These are phyloP conservation scores for Bombus picipes DNA, from an alignment of 1,140 invertebrate species.

Conservation along the genomic window DNA sequence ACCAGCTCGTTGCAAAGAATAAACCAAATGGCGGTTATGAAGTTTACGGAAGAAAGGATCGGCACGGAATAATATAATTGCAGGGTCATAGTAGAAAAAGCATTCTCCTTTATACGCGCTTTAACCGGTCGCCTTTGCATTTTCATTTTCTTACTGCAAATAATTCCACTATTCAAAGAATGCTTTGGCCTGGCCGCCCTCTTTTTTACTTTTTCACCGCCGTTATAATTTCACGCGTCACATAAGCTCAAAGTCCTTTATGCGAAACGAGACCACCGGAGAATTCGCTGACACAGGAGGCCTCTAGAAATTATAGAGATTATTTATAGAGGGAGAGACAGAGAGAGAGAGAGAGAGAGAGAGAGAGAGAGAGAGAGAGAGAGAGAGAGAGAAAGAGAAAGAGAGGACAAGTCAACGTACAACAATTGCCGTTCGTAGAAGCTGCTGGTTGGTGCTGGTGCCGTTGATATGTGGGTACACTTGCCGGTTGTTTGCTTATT, in stretches of 20 bases:
- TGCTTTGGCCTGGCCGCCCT: slow-evolving; percentile 60
- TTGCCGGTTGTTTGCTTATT: slow-evolving; percentile 64
- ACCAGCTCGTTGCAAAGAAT: background rate
- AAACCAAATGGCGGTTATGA: slow-evolving; percentile 36
- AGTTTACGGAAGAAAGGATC: slow-evolving; percentile 39
- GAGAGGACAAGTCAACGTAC: slow-evolving; percentile 61
- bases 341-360: background rate
- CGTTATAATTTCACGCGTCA: slow-evolving; percentile 74
- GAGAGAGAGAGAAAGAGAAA: background rate
- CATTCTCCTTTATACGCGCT: slow-evolving; percentile 38
- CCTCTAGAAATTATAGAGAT: slow-evolving; percentile 64
- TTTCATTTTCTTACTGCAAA: slow-evolving; percentile 52
- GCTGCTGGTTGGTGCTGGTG: slow-evolving; percentile 26
- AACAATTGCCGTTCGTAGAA: slow-evolving; percentile 69
- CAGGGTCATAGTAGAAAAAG: slow-evolving; percentile 38
- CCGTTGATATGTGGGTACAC: slow-evolving; percentile 55
- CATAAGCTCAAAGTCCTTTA: slow-evolving; percentile 72
- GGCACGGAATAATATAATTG: slow-evolving; percentile 52
- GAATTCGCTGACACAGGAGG: slow-evolving; percentile 59
- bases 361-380: too few relatives aligned
- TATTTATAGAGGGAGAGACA: slow-evolving; percentile 61
- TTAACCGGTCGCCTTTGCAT: slow-evolving; percentile 37
- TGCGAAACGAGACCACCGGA: slow-evolving; percentile 64
- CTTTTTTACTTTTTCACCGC: slow-evolving; percentile 40
- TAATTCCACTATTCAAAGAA: slow-evolving; percentile 70